Evolutionary conservation across 2,888 invertebrate genomes (phyloP).

Genomic region (Nasonia oneida): DNA sequence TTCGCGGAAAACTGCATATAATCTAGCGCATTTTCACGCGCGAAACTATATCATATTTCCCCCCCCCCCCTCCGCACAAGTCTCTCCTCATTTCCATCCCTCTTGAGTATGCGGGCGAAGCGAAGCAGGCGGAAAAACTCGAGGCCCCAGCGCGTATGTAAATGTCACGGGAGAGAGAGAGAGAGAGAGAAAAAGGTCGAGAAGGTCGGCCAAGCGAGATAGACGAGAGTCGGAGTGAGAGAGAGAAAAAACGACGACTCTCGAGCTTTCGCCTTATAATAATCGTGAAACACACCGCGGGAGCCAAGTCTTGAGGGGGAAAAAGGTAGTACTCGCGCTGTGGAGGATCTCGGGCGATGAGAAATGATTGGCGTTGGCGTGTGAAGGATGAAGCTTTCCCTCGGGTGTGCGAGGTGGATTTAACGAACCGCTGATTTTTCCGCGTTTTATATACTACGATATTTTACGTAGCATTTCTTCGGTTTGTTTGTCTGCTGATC

Average conservation of each 20-base stretch:
- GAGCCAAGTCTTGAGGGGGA: background rate
- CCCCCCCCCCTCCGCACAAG: background rate
- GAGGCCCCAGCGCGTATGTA: background rate
- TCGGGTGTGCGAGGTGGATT: background rate
- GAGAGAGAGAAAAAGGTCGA: background rate
- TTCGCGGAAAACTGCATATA: background rate
- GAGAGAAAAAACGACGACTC: background rate
- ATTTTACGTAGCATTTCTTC: too few species aligned
- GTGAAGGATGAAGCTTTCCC: background rate
- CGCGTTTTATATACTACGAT: too few species aligned
- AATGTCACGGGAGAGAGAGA: background rate
- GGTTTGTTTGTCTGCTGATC: background rate
- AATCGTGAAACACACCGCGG: background rate
- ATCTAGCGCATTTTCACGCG: background rate
- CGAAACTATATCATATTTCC: background rate
- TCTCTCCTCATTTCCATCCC: background rate
- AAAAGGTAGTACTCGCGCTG: background rate
- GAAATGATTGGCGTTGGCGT: constrained; percentile 32
- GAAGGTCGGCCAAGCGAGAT: background rate
- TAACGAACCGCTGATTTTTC: background rate
- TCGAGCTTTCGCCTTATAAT: background rate
- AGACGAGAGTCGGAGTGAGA: background rate
- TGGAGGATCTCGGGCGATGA: constrained; percentile 13
- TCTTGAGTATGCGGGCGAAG: background rate
- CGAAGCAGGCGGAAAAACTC: background rate